Evolutionary conservation across 2,113 vertebrate species (phyloP).

Genomic region (Aptenodytes patagonicus): DNA sequence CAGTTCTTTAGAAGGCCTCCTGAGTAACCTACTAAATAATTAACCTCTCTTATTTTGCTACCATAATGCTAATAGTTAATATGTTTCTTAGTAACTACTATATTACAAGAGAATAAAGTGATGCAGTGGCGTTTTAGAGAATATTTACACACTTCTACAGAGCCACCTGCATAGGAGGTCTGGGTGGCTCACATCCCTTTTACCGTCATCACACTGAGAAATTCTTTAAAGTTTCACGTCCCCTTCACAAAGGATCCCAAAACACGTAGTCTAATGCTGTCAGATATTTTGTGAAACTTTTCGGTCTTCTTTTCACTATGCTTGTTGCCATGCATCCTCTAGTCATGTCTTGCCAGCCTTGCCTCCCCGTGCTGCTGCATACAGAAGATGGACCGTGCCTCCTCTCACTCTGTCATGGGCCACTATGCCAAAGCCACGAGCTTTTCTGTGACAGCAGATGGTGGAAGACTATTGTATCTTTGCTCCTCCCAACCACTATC

Average conservation of each 20-base stretch:
- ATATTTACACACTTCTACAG: background rate
- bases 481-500: background rate
- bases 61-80: background rate
- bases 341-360: fast-evolving
- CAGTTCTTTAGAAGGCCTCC: background rate
- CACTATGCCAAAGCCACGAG: background rate
- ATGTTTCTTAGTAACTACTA: background rate
- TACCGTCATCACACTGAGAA: background rate
- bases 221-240: background rate
- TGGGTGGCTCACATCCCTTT: background rate
- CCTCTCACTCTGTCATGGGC: background rate
- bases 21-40: background rate
- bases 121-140: background rate
- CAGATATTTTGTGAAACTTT: background rate
- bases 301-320: background rate
- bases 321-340: background rate
- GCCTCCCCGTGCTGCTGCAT: background rate
- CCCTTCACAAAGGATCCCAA: background rate
- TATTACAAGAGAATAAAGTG: background rate
- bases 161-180: background rate
- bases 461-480: background rate
- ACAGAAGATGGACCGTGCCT: fast-evolving
- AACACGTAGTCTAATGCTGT: background rate
- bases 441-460: background rate
- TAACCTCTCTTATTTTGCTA: background rate